Percentiles rank a stretch among this genome's conserved stretches.
phyloP scores from a whole-genome alignment of 2,113 vertebrate species.

The Pelecanoides urinatrix region DNA sequence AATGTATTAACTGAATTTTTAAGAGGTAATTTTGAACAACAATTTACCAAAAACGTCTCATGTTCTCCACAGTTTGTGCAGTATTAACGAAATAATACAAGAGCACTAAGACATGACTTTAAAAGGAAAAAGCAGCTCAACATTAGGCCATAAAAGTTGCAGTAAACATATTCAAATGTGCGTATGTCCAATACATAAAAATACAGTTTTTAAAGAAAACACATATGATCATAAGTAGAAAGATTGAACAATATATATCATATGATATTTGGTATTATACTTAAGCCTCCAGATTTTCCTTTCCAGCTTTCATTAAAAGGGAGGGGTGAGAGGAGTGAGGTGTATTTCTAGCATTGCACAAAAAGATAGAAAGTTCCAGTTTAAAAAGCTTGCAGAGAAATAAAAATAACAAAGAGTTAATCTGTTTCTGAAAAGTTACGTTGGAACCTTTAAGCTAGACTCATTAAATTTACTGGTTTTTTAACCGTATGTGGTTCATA shows the following conservation, averaged over 20 bases:
- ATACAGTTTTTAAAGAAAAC: background rate
- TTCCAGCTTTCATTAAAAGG: background rate
- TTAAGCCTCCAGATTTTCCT: background rate
- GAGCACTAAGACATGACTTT: background rate
- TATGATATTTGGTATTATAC: background rate
- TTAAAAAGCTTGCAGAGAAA: background rate
- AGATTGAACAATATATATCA: background rate
- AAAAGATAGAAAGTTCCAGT: background rate
- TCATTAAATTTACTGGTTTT: background rate
- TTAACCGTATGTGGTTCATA: background rate
- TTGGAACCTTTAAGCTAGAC: background rate
- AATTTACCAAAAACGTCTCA: background rate
- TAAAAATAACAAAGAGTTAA: background rate
- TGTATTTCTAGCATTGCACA: background rate
- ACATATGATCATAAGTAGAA: background rate
- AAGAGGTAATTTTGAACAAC: background rate
- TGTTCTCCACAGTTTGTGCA: background rate
- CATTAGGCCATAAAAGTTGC: background rate
- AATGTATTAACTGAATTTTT: background rate
- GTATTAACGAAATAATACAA: background rate
- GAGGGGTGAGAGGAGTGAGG: fast-evolving
- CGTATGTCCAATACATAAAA: background rate
- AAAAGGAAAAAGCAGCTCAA: background rate
- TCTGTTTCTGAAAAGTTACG: background rate
- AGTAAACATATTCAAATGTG: background rate